Conservation (phyloP, 1,140 invertebrate species). For the Philotrypesis tridentata region DNA sequence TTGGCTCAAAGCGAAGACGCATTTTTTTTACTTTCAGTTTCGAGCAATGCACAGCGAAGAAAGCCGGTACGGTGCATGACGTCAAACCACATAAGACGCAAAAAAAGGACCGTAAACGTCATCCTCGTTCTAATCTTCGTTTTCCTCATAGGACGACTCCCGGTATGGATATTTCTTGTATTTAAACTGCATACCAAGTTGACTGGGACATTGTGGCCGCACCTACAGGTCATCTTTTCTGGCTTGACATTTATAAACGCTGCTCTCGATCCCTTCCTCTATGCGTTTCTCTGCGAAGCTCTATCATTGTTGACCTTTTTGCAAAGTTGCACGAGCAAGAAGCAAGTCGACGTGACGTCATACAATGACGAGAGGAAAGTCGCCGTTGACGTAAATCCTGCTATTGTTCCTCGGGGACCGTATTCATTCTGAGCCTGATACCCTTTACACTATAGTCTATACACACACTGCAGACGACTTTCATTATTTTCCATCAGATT, state of each 20-base stretch:
- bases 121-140: slow-evolving; percentile 73
- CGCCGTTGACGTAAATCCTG: not conserved
- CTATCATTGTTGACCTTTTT: slow-evolving; percentile 55
- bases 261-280: slow-evolving; percentile 75
- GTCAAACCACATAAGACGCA: slow-evolving; percentile 63
- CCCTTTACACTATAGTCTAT: too few relatives aligned
- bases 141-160: slow-evolving; percentile 74
- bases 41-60: slow-evolving; percentile 42
- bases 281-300: slow-evolving; percentile 74
- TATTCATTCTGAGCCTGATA: not conserved
- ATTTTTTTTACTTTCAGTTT: slow-evolving; percentile 52
- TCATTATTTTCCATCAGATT: too few relatives aligned
- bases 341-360: not conserved
- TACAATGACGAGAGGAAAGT: not conserved
- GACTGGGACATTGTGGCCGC: slow-evolving; percentile 64
- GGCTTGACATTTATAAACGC: slow-evolving; percentile 72
- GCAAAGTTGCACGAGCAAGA: not conserved
- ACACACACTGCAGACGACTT: too few relatives aligned
- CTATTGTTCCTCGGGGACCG: slow-evolving; percentile 35
- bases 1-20: not conserved
- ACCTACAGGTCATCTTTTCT: slow-evolving; percentile 71
- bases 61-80: slow-evolving; percentile 41
- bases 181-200: slow-evolving; percentile 66
- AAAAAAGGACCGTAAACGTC: slow-evolving; percentile 74
- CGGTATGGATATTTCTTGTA: slow-evolving; percentile 73